Conservation (phyloP, 2,113 vertebrate species). For the Protomyctophum bolini region DNA sequence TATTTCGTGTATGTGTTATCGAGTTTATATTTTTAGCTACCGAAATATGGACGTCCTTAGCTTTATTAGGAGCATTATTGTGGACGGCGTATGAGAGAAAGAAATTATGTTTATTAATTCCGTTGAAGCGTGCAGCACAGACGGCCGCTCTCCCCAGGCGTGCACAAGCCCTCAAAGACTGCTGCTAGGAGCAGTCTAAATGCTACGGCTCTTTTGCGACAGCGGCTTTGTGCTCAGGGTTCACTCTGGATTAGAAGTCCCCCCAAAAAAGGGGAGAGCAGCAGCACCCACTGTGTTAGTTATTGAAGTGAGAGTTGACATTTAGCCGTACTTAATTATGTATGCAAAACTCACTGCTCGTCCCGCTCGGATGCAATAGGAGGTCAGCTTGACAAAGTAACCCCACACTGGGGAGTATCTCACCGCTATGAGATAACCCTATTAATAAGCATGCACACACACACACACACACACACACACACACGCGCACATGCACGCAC, state of each 20-base stretch:
- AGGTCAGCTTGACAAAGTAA: conserved; percentile 79
- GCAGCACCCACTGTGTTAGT: conserved; percentile 70
- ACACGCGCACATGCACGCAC: conserved; percentile 51
- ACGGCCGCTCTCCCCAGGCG: too few relatives aligned
- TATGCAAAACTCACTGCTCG: conserved; percentile 74
- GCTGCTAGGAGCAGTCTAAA: conserved; percentile 38
- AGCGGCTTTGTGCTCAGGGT: conserved; percentile 39
- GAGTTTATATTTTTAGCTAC: too few relatives aligned
- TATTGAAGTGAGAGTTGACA: conserved; percentile 77
- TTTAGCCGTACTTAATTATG: conserved; percentile 80
- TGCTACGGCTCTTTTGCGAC: conserved; percentile 58
- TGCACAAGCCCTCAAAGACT: too few relatives aligned
- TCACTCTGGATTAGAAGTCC: conserved; percentile 59
- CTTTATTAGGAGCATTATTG: too few relatives aligned
- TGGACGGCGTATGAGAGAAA: too few relatives aligned
- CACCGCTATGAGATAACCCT: conserved; percentile 60
- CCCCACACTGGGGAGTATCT: conserved; percentile 69
- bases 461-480: background rate
- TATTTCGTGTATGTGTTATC: too few relatives aligned
- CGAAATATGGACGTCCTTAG: too few relatives aligned
- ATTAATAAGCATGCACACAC: conserved; percentile 46
- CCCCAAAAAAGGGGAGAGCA: conserved; percentile 56
- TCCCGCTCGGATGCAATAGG: conserved; percentile 65
- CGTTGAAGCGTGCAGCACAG: too few relatives aligned
- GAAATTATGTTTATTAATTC: too few relatives aligned